Evolutionary conservation across 2,888 invertebrate genomes (phyloP), one percentile per base, ranked within the genome.

Genomic region (Dicranocentrus wangi): DNA sequence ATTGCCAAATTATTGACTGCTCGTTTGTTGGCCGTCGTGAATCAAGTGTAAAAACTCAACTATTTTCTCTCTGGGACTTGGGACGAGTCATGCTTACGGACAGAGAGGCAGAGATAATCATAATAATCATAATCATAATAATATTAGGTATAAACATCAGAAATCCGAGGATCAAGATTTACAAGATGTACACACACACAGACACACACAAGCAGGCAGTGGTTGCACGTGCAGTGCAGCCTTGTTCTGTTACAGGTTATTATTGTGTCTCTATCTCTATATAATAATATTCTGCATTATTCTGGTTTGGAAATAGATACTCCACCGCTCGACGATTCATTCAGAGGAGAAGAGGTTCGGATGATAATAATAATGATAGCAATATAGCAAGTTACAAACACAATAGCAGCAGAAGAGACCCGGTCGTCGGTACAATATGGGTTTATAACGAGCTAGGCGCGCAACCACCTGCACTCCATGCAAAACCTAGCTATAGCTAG

Each of bases 1-100:
- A 79, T 79, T 79, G 72, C 43, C 79, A 79, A 79, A 79, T 79
- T 79, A 79, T 55, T 61, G 61, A 61, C 61, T 61, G 61, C 61
- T 61, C 61, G 61, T 61, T 61, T 61, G 61, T 58, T 58, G 25
- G 8, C 58, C 58, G 21, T 58, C 58, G 58, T 58, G 58, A 60
- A 32, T n/a, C 27, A 7, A n/a, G 21, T 17, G 32, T 15, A 60
- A 32, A n/a, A n/a, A n/a, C n/a, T n/a, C n/a, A n/a, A n/a, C n/a
- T n/a, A n/a, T n/a, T n/a, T n/a, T n/a, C n/a, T n/a, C n/a, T n/a
- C n/a, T n/a, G n/a, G n/a, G 55, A 58, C 19, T 23, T 53, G 25
- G 23, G 58, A 25, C 58, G 3, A 61, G 61, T 61, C 61, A 61
- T 61, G 61, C 32, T 61, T 21, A 2, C 7, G 5, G n/a, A 8